Evolutionary conservation across 2,888 invertebrate genomes (phyloP), one percentile per base, ranked within the genome.

Genomic region (Candidula unifasciata): DNA sequence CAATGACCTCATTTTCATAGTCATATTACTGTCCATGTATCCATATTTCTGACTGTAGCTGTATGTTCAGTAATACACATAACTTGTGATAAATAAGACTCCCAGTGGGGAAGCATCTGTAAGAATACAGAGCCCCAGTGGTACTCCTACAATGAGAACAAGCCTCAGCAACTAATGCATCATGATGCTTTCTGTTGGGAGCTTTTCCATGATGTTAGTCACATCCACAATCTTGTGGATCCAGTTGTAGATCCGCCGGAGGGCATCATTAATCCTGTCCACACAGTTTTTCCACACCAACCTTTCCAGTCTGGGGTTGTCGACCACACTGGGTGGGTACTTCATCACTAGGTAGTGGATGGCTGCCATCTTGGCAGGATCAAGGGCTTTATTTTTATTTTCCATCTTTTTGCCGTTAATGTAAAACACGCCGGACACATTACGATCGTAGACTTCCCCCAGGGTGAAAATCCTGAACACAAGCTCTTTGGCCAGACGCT

Each of bases 371-470:
- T 87, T 85, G 57, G 87, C 87, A 2, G 87, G 87, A 60, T 87
- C 87, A n/a, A 87, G 71, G 0, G 87, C 87, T 76, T 87, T 87
- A 76, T 87, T 84, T 33, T 87, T 87, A 80, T 87, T 87, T 52
- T 87, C 87, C 87, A 87, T 87, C 78, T 87, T 87, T 82, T 87
- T 87, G 18, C 87, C 87, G 52, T 87, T 87, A 66, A 87, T 87
- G 82, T 87, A 87, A 57, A 87, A 87, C 27, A 87, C 87, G 27
- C 87, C 87, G 0, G 87, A 87, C 24, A 87, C 87, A 33, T 87
- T 87, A n/a, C 87, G 84, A 52, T 87, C 87, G 60, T 85, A 87
- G n/a, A 87, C 87, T 73, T 87, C 85, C 2, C 87, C 87, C 44
- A 87, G 80, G 18, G 87, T 85, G 68, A 87, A 87, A 80, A 87